These are phyloP conservation scores for Euphydryas editha DNA, from an alignment of 2,888 invertebrate species.

Conservation along the genomic window DNA sequence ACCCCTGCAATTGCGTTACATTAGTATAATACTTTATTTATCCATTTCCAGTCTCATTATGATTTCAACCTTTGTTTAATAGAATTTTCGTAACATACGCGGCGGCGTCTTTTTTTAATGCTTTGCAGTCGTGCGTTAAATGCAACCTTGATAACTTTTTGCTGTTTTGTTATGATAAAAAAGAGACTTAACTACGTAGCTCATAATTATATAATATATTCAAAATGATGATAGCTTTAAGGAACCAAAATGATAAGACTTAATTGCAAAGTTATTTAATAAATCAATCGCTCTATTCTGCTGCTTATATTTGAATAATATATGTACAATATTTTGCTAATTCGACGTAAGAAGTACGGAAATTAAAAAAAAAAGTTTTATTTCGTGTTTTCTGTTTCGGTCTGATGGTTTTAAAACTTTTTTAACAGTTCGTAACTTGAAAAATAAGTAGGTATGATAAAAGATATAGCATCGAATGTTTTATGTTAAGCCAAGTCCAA, in stretches of 20 bases:
- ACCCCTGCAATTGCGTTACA: not conserved
- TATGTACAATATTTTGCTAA: not conserved
- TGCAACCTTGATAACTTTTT: constrained; percentile 34
- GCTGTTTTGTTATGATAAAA: constrained; percentile 27
- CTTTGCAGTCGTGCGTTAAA: constrained; percentile 36
- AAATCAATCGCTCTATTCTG: not conserved
- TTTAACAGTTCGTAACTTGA: not conserved
- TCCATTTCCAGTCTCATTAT: constrained; percentile 21
- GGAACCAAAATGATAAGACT: constrained; percentile 16
- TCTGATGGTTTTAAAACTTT: not conserved
- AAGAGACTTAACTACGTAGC: constrained; percentile 24
- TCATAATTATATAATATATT: constrained; percentile 19
- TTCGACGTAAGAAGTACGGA: not conserved
- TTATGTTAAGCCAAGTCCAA: not conserved
- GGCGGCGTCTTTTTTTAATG: constrained; percentile 28
- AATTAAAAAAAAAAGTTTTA: not conserved
- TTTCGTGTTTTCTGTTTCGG: not conserved
- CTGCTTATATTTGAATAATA: constrained; percentile 3
- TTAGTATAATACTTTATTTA: not conserved
- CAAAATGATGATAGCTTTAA: not conserved
- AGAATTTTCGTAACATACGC: constrained; percentile 27
- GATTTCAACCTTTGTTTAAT: constrained; percentile 31
- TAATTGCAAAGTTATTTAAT: constrained; percentile 12
- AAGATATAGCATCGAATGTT: not conserved
- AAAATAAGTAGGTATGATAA: constrained; percentile 3